A percentile compares a stretch with the other conserved stretches of the same genome.
Evolutionary conservation across 2,888 invertebrate genomes (phyloP).

Genomic region (Gisinianus flammeolus): DNA sequence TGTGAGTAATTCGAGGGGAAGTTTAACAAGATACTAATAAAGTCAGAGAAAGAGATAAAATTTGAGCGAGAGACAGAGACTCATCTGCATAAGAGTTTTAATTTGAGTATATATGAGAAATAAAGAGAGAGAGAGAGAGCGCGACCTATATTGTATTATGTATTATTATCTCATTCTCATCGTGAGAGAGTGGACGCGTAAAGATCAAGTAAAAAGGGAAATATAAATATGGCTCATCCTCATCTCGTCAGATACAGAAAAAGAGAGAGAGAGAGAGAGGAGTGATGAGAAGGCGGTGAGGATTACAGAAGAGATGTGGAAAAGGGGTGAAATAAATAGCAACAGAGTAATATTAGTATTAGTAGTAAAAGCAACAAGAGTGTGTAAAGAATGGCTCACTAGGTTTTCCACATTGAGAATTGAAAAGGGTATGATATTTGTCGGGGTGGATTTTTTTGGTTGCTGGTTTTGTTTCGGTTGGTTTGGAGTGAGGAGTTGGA

Average conservation of each 20-base stretch:
- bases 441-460: neutral
- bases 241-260: neutral
- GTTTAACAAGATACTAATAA: constrained; percentile 24
- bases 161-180: too few relatives aligned
- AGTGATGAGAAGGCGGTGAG: constrained; percentile 33
- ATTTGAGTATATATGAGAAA: constrained; percentile 37
- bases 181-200: constrained; percentile 28
- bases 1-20: neutral
- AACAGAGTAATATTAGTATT: neutral
- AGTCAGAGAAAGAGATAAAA: constrained; percentile 21
- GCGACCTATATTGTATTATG: neutral
- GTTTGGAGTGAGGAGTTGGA: neutral
- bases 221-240: neutral
- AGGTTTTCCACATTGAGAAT: neutral
- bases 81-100: constrained; percentile 27
- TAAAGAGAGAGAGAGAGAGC: constrained; percentile 22
- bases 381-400: constrained; percentile 41
- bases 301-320: constrained; percentile 33
- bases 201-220: too few relatives aligned
- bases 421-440: neutral
- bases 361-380: constrained; percentile 21
- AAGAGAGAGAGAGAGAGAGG: constrained; percentile 27
- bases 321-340: constrained; percentile 40
- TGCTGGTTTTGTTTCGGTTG: neutral
- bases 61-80: neutral